phyloP scores from a whole-genome alignment of 2,797 vertebrate species.

The Pangasius larnaudii region DNA sequence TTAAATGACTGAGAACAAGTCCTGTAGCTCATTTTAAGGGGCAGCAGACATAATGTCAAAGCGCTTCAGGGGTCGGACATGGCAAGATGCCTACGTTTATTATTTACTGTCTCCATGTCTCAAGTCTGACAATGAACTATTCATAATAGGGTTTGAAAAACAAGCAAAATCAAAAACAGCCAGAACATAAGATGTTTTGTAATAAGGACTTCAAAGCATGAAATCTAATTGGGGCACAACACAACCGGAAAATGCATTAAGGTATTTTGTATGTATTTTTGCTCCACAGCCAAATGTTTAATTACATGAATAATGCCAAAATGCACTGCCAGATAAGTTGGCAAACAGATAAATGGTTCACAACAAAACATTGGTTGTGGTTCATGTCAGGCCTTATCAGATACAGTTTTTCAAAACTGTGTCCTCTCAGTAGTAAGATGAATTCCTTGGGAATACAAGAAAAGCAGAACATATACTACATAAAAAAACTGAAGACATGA shows the following conservation, averaged over 20 bases:
- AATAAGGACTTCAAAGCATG: constrained; percentile 55
- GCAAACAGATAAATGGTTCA: constrained; percentile 4
- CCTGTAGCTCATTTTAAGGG: constrained; percentile 17
- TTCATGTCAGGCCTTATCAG: not conserved
- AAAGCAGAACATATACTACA: not conserved
- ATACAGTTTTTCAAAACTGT: not conserved
- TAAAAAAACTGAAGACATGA: not conserved
- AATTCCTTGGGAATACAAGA: not conserved
- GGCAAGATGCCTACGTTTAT: constrained; percentile 54
- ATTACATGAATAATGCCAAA: constrained; percentile 9
- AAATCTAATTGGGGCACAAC: constrained; percentile 54
- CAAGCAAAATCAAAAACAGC: constrained; percentile 44
- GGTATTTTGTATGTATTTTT: constrained; percentile 10
- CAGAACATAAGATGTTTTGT: constrained; percentile 63
- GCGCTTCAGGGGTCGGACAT: constrained; percentile 13
- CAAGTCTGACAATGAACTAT: constrained; percentile 70
- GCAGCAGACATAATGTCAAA: constrained; percentile 6
- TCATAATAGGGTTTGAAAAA: constrained; percentile 63
- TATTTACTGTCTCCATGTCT: constrained; percentile 57
- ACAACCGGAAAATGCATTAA: constrained; percentile 30
- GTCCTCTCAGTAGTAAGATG: not conserved
- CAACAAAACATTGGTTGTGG: not conserved
- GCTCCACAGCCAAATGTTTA: not conserved
- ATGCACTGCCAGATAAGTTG: not conserved
- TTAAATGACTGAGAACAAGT: constrained; percentile 26